Evolutionary conservation across 2,113 vertebrate genomes (phyloP), one percentile per base, ranked within the genome.

Genomic region (Paradoxurus hermaphroditus): DNA sequence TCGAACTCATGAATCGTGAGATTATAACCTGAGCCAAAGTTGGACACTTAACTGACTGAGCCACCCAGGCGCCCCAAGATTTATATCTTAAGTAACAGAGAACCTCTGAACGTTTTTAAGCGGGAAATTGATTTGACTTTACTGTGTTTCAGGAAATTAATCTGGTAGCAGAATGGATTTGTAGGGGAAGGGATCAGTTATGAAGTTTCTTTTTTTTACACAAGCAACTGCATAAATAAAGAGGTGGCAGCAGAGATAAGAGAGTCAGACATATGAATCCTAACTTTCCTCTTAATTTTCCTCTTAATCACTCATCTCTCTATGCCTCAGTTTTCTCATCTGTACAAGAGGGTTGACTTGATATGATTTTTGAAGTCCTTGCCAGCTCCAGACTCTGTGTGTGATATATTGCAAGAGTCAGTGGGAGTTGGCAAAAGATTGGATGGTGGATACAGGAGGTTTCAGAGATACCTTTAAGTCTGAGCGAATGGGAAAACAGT

Each of bases 261-360:
- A n/a, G 93, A 92, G 16, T 86, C 41, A 81, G 73, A 49, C 63
- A 49, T 31, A 16, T 63, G 70, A 65, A 53, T 79, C 77, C n/a
- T 92, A 36, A 92, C 34, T 92, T 94, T 92, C 62, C 39, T 86
- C 67, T 95, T 94, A 70, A 56, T 94, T 94, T 95, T n/a, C 39
- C 77, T 87, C n/a, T 81, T 46, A 75, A 87, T 90, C 51, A 83
- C 44, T 86, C 34, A 68, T 59, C 41, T 90, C 34, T 89, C 4
- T 63, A 72, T 92, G 18, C 23, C 62, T 92, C 15, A 0, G 7
- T 96, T 88, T 96, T 95, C n/a, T 93, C 67, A 34, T 85, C 27
- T 95, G 6, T 86, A 51, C 34, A 63, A 86, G 84, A 90, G 23
- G 9, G 21, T 81, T 75, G 53, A 87, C 21, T 95, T 78, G 11